Evolutionary conservation across 2,113 vertebrate genomes (phyloP).

Genomic region (Mesitornis unicolor): DNA sequence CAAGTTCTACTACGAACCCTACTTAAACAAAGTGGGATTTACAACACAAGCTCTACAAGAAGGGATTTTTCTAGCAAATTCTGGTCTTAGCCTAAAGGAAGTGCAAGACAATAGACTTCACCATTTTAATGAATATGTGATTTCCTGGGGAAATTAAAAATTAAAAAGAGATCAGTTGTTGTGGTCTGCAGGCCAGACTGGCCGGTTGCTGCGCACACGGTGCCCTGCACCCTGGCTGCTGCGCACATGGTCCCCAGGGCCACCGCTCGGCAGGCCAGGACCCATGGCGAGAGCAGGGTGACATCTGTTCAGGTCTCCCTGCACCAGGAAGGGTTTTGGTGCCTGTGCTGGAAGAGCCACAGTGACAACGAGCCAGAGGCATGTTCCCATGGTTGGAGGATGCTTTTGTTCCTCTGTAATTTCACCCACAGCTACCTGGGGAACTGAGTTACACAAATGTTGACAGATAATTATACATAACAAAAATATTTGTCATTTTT

Average conservation of each 20-base stretch:
- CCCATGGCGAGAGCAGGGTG: accelerated
- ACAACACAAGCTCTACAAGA: not conserved
- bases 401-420: not conserved
- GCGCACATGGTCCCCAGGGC: not conserved
- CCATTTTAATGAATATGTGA: constrained; percentile 28
- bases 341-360: accelerated
- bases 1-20: not conserved
- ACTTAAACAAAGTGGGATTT: constrained; percentile 25
- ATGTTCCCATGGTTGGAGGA: accelerated
- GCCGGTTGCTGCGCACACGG: too few species aligned
- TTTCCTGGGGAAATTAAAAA: constrained; percentile 24
- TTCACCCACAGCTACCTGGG: not conserved
- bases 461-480: not conserved
- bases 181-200: not conserved
- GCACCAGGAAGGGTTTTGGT: accelerated
- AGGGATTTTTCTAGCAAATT: constrained; percentile 9
- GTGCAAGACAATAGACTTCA: not conserved
- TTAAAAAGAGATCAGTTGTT: not conserved
- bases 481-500: not conserved
- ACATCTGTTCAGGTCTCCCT: not conserved
- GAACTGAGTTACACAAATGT: not conserved
- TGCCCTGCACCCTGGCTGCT: not conserved
- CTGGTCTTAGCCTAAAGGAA: constrained; percentile 41
- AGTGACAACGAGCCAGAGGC: accelerated
- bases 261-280: too few species aligned